Conservation (phyloP, 1,140 invertebrate genomes). For the Callitettix versicolor region DNA sequence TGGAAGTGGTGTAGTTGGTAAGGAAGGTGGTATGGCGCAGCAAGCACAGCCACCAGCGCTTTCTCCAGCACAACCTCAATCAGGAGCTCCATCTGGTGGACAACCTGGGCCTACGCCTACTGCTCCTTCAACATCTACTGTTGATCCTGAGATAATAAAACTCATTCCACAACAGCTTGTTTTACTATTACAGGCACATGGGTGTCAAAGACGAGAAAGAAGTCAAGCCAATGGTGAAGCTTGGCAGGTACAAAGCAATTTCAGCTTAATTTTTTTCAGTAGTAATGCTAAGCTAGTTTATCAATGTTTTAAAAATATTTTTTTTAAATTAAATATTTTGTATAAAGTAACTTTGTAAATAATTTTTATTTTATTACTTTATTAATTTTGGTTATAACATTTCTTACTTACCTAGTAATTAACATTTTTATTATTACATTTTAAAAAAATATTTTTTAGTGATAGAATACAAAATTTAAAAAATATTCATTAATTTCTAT, state of each 20-base stretch:
- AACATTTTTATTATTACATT: too few relatives aligned
- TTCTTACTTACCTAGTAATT: too few relatives aligned
- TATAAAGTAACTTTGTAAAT: too few relatives aligned
- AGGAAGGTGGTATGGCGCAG: conserved; percentile 49
- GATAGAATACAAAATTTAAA: too few relatives aligned
- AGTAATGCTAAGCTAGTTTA: background rate
- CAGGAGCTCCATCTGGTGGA: conserved; percentile 51
- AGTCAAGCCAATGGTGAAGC: conserved; percentile 64
- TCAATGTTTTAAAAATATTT: background rate
- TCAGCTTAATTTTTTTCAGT: background rate
- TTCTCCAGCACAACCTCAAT: conserved; percentile 57
- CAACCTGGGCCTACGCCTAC: conserved; percentile 30
- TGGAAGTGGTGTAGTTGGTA: conserved; percentile 32
- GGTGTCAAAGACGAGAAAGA: conserved; percentile 92
- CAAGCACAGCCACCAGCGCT: conserved; percentile 55
- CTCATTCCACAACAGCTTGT: conserved; percentile 98
- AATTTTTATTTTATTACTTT: too few relatives aligned
- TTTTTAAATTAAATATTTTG: background rate
- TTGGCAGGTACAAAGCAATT: background rate
- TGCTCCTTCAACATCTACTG: conserved; percentile 40
- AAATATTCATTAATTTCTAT: too few relatives aligned
- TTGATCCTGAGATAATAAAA: conserved; percentile 94
- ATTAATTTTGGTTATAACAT: too few relatives aligned
- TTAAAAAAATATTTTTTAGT: too few relatives aligned
- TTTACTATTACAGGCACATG: conserved; percentile 92